These are phyloP conservation scores for Hypotaenidia philippensis DNA, from an alignment of 2,797 vertebrate species.

Conservation along the genomic window DNA sequence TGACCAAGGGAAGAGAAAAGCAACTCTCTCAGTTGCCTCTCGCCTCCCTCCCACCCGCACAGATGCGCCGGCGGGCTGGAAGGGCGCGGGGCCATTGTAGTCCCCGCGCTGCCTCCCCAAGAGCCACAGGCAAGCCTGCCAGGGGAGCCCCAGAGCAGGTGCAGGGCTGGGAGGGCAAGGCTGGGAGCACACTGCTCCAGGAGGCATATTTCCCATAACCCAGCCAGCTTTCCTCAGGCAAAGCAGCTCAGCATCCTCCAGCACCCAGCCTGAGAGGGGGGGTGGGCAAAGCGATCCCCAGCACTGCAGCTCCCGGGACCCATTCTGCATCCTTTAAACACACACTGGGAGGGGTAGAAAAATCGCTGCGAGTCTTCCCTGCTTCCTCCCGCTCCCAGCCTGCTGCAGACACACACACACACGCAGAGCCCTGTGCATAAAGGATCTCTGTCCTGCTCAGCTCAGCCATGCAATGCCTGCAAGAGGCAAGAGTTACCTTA, in stretches of 20 bases:
- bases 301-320: neutral
- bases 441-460: conserved; percentile 69
- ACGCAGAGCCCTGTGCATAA: conserved; percentile 52
- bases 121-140: neutral
- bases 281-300: neutral
- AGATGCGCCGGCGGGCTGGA: neutral
- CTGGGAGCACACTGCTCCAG: conserved; percentile 7
- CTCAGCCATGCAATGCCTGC: conserved; percentile 45
- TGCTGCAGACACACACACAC: neutral
- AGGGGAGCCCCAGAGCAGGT: neutral
- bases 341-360: neutral
- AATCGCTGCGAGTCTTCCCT: neutral
- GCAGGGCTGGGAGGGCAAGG: neutral
- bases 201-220: neutral
- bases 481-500: conserved; percentile 85
- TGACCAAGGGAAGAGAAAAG: neutral
- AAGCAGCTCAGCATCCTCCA: neutral
- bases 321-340: neutral
- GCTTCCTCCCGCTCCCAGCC: conserved; percentile 11
- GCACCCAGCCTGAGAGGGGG: neutral
- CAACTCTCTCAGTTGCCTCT: neutral
- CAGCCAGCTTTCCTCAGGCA: neutral
- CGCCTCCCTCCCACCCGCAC: neutral
- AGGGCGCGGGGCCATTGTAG: neutral
- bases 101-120: neutral